A percentile compares a stretch with the other conserved stretches of the same genome.
These are phyloP conservation scores for Melipona beecheii DNA, from an alignment of 2,888 invertebrate species.

Conservation along the genomic window DNA sequence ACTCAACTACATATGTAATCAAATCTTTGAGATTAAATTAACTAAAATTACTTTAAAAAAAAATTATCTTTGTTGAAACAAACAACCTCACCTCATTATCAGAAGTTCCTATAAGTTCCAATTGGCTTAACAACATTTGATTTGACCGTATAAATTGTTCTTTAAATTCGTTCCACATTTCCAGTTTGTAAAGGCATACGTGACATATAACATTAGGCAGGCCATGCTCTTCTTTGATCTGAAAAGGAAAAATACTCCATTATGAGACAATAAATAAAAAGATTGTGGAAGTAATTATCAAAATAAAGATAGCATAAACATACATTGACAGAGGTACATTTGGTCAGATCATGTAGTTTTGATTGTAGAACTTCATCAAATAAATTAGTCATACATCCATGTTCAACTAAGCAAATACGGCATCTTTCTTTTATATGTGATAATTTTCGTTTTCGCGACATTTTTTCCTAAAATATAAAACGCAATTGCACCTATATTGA, in stretches of 20 bases:
- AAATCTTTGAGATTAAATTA: background rate
- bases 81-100: conserved; percentile 63
- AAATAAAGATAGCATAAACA: conserved; percentile 55
- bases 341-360: conserved; percentile 76
- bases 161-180: conserved; percentile 81
- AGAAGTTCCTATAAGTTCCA: conserved; percentile 63
- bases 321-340: conserved; percentile 78
- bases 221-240: conserved; percentile 77
- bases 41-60: background rate
- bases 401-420: conserved; percentile 78
- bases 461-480: conserved; percentile 23
- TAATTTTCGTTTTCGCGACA: conserved; percentile 75
- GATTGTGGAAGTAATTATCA: background rate
- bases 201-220: conserved; percentile 80
- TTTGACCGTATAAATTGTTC: conserved; percentile 77
- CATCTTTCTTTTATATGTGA: conserved; percentile 73
- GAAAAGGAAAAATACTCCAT: conserved; percentile 15
- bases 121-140: conserved; percentile 70
- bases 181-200: conserved; percentile 80
- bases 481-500: conserved; percentile 17
- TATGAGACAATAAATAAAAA: background rate
- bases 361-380: conserved; percentile 71
- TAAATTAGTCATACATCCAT: conserved; percentile 76
- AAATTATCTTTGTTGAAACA: background rate
- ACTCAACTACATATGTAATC: background rate